These are phyloP conservation scores for Byasa hedistus DNA, from an alignment of 2,888 invertebrate genomes.

Conservation along the genomic window DNA sequence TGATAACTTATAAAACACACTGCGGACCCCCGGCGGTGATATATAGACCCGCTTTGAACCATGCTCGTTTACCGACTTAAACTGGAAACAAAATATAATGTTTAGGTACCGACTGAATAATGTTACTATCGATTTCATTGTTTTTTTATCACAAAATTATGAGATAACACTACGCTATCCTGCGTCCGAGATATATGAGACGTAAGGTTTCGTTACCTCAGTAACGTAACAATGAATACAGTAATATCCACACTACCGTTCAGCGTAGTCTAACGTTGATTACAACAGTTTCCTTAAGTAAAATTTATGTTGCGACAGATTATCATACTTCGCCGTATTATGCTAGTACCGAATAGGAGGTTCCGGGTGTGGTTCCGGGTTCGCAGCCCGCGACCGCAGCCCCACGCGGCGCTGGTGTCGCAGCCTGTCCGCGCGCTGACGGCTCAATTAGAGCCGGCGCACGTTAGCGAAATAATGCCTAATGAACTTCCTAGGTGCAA, in stretches of 20 bases:
- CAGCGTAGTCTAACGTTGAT: too few species aligned
- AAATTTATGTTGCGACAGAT: too few species aligned
- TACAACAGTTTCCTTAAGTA: too few species aligned
- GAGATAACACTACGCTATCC: neutral
- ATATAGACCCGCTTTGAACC: slow-evolving; percentile 43
- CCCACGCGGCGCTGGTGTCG: slow-evolving; percentile 24
- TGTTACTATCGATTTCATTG: too few species aligned
- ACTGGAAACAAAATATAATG: neutral
- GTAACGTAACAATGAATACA: too few species aligned
- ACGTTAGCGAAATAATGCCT: slow-evolving; percentile 54
- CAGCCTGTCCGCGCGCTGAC: slow-evolving; percentile 29
- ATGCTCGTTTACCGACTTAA: slow-evolving; percentile 44
- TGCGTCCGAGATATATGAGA: too few species aligned
- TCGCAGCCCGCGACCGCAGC: neutral
- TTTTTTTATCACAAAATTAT: too few species aligned
- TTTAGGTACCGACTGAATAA: too few species aligned
- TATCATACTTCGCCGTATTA: neutral
- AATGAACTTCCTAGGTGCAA: slow-evolving; percentile 62
- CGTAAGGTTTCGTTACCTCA: too few species aligned
- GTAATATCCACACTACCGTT: too few species aligned
- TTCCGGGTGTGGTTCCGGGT: too few species aligned
- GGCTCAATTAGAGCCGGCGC: slow-evolving; percentile 52
- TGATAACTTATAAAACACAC: slow-evolving; percentile 41
- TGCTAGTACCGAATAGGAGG: neutral
- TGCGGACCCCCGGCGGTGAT: slow-evolving; percentile 48